phyloP scores from a whole-genome alignment of 1,140 invertebrate genomes.

The Bacillus rossius region DNA sequence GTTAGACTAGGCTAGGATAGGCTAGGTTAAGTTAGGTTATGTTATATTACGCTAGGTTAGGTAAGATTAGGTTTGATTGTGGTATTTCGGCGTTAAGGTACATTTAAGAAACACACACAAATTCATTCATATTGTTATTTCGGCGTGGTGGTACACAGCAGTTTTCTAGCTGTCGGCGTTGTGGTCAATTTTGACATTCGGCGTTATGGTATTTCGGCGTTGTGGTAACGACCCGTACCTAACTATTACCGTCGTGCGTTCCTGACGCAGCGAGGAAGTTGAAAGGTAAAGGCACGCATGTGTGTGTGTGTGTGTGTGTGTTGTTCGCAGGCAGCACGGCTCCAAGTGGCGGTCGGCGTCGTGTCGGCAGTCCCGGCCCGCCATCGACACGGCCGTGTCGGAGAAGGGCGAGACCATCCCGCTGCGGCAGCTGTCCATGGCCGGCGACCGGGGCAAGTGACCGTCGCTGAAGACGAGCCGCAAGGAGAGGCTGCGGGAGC shows the following conservation, averaged over 20 bases:
- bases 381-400: constrained; percentile 13
- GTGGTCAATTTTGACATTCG: no score
- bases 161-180: no score
- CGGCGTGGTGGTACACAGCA: no score
- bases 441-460: not conserved
- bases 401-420: constrained; percentile 17
- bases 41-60: no score
- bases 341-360: constrained; percentile 6
- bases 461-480: not conserved
- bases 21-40: no score
- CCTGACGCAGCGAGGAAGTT: not conserved
- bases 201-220: no score
- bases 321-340: not conserved
- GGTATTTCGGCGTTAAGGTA: no score
- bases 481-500: not conserved
- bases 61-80: no score
- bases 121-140: no score
- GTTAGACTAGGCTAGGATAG: no score
- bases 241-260: not conserved
- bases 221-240: no score
- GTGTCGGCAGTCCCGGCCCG: not conserved
- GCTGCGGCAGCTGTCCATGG: constrained; percentile 5
- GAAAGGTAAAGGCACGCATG: not conserved
- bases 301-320: not conserved
- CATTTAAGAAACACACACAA: no score